Conservation (phyloP, 2,113 vertebrate species). For the Onychostruthus taczanowskii region DNA sequence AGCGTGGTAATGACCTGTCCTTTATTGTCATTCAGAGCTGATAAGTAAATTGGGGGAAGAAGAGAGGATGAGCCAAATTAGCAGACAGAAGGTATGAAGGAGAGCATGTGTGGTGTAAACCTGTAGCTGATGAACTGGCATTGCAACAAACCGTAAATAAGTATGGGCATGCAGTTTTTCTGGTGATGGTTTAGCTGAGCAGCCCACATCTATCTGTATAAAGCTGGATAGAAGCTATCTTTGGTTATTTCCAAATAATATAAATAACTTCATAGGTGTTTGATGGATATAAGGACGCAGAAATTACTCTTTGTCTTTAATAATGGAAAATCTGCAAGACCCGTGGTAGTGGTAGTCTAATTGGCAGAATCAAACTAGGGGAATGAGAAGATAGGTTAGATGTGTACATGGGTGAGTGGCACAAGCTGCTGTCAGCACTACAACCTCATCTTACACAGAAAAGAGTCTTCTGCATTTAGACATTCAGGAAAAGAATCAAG, state of each 20-base stretch:
- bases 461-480: background rate
- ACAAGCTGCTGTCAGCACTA: background rate
- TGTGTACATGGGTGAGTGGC: background rate
- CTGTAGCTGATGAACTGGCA: background rate
- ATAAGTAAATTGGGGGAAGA: background rate
- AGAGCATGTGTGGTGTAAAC: background rate
- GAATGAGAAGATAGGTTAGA: background rate
- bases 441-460: background rate
- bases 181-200: background rate
- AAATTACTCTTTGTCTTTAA: background rate
- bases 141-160: background rate
- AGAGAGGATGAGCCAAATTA: background rate
- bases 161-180: background rate
- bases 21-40: background rate
- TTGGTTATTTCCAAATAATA: constrained; percentile 16
- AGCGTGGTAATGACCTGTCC: background rate
- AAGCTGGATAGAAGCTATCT: background rate
- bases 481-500: background rate
- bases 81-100: background rate
- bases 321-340: background rate
- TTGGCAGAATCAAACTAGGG: background rate
- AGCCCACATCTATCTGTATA: background rate
- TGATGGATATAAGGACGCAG: background rate
- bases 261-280: background rate
- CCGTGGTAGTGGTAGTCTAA: background rate